Base-by-base conservation (phyloP, 1,140 invertebrate species). In the Heterodera schachtii region DNA sequence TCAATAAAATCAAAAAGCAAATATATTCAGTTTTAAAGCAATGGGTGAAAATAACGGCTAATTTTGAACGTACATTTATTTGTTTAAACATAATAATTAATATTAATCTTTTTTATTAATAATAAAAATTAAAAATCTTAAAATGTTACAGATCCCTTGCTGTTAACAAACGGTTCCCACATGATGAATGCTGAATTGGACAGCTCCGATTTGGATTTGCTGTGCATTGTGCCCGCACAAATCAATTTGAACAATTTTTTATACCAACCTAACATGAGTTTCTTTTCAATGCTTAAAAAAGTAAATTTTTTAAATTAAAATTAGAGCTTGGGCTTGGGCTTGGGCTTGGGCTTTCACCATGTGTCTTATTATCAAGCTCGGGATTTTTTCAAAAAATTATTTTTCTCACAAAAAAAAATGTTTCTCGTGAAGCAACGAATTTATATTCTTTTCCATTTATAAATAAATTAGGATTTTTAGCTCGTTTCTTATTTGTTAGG, bases 181-280 rank as follows among this genome's bases (percentile, higher is more conserved):
- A 7, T 75, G 43, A 19, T 75, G 43, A 44, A 11, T 41, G 43
- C 74, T 41, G 19, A 75, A n/a, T 41, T 41, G 16, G 13, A 57
- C 16, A 41, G 64, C 19, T 75, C 74, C 4, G 74, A 75, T 75
- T 75, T 75, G 64, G 74, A 75, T 75, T 60, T 75, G 64, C 52
- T 75, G 7, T 46, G 52, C 52, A 43, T 75, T 16, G 41, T 75
- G 0, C 74, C 74, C 16, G 64, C 19, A 41, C 46, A 49, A 75
- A n/a, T 75, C 11, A n/a, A 60, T 75, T 75, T 75, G 31, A 6
- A 16, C 4, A 57, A 1, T 6, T 75, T 75, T 75, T 60, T n/a
- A 7, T 6, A 19, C 16, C 13, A 13, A 64, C 13, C 0, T 19
- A 43, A 57, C 52, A n/a, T 6, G 7, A 75, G 43, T 75, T 60